Conservation (phyloP, 2,113 vertebrate genomes). For the Oxygymnocypris stewartii region DNA sequence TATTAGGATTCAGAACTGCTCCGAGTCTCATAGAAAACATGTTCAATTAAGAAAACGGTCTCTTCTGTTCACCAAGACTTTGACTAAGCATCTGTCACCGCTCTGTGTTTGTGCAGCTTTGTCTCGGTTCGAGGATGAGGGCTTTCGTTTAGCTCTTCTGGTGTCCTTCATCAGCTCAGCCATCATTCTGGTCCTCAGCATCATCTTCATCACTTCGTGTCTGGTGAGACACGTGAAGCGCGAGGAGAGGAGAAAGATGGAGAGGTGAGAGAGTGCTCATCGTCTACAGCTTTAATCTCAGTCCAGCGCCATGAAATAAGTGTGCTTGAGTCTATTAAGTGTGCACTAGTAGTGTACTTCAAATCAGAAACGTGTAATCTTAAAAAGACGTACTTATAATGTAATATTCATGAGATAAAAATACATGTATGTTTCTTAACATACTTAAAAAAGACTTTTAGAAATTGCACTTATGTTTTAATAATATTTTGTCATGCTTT, state of each 20-base stretch:
- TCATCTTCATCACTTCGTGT: constrained; percentile 92
- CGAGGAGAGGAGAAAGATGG: constrained; percentile 69
- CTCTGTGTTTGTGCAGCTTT: constrained; percentile 71
- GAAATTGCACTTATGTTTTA: no score
- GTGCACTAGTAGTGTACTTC: not conserved
- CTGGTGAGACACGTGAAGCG: constrained; percentile 82
- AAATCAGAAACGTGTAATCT: not conserved
- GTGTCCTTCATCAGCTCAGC: constrained; percentile 85
- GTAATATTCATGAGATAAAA: not conserved
- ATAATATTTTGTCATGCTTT: no score
- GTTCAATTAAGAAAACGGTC: no score
- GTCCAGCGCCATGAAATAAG: not conserved
- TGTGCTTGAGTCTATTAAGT: not conserved
- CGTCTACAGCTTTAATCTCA: no score
- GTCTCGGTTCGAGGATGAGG: constrained; percentile 76
- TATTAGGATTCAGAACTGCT: no score
- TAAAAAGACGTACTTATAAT: not conserved
- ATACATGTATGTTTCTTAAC: no score
- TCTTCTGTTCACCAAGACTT: no score
- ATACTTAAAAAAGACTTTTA: no score
- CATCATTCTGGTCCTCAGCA: constrained; percentile 88
- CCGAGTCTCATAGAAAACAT: no score
- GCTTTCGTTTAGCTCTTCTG: constrained; percentile 87
- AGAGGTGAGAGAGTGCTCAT: constrained; percentile 70
- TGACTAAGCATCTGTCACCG: no score